Base-by-base conservation (phyloP, 2,797 vertebrate genomes). In the Bradypodion ventrale region DNA sequence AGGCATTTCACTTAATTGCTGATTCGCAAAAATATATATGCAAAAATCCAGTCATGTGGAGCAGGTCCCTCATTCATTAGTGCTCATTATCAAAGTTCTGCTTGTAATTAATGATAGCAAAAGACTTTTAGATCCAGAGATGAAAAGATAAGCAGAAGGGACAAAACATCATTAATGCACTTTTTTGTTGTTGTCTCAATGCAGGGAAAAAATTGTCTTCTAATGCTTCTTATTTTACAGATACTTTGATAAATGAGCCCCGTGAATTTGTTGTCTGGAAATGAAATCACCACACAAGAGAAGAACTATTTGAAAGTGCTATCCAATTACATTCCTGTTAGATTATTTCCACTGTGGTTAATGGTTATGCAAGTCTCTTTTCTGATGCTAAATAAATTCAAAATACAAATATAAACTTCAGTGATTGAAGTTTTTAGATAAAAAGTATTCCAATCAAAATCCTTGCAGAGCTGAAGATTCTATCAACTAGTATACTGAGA, bases 391-490 rank as follows among this genome's bases (percentile, higher is more conserved):
- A 82, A 83, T 49, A n/a, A 40, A 83, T 59, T 83, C 66, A 81
- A 83, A 89, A 88, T 60, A 83, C 21, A 21, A 12, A 40, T 60
- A 27, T 7, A 69, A 90, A 76, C 12, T 68, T 40, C 63, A 83
- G 56, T 62, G 63, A 90, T 83, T 59, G 82, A 79, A 60, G 29
- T 65, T 85, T 87, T 72, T 35, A 85, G 83, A 87, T 87, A 86
- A 90, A 75, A 83, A 56, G 63, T 42, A 63, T 89, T 86, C 84
- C 68, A 42, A 0, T 1, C 29, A 90, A 72, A 86, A 87, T 87
- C 40, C 78, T 89, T 90, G 82, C 82, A 83, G 84, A 88, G 82
- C 37, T 75, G 40, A 74, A 90, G 90, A 90, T 89, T 82, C n/a
- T 27, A 75, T 83, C 83, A 91, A 85, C 87, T 88, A 59, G 46